Base-by-base conservation (phyloP, 2,797 vertebrate species). In the Hipposideros larvatus region DNA sequence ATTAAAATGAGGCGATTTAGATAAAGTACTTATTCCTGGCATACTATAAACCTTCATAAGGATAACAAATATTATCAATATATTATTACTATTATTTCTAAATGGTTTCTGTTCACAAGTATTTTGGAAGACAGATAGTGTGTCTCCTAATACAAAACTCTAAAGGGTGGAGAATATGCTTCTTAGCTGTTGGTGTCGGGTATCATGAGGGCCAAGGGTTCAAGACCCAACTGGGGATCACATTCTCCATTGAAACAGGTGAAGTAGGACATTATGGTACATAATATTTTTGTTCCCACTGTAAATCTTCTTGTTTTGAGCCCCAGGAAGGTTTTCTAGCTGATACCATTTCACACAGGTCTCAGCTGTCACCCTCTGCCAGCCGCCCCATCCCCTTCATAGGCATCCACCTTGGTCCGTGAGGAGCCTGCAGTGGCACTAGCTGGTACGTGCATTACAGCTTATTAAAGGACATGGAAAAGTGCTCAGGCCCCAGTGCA, bases 381-480 rank as follows among this genome's bases (percentile, higher is more conserved):
- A 55, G 59, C 68, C 6, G 18, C 2, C 63, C n/a, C 7, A 10
- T 37, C 75, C 85, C 57, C 41, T 59, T 57, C 78, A 57, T 8
- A 34, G 66, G 24, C 22, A 16, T 37, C 41, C 18, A 4, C 28
- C 63, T 18, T 0, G 9, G 66, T 28, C 86, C n/a, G 4, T 2
- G 65, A 0, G 16, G 75, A 48, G 57, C 78, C 51, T 91, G 53
- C 84, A 68, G 90, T 19, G 82, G 92, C 96, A 90, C 95, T 96
- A 87, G 95, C 97, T 96, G 89, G 89, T 95, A 82, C 59, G 66
- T 34, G 80, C 97, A 78, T 97, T 97, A 51, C 74, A 90, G 79
- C 95, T 98, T 94, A 97, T 98, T 97, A 96, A 98, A 98, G 87
- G 96, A 90, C 98, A 96, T 78, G 82, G 96, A 97, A 65, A 98